Evolutionary conservation across 30 jellyfish, hydroid and myxozoan species (phyloP).

Genomic region (Aurelia coerulea): DNA sequence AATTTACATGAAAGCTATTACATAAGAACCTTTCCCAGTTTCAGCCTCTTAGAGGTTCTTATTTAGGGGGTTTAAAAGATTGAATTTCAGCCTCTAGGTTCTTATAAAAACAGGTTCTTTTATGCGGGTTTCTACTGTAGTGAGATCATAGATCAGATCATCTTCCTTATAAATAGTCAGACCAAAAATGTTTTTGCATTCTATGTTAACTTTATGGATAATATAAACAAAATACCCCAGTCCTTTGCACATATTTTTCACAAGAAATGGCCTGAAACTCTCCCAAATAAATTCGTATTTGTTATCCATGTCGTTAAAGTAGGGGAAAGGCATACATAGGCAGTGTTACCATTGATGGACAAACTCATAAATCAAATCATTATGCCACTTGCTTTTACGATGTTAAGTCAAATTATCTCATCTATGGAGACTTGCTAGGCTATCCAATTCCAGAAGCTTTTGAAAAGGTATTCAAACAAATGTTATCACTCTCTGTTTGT

Average conservation of each 20-base stretch:
- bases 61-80: too few species aligned
- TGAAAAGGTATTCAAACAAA: not conserved
- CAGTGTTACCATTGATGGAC: not conserved
- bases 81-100: too few species aligned
- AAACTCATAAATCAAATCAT: not conserved
- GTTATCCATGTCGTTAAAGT: slow-evolving; percentile 4
- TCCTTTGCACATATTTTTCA: not conserved
- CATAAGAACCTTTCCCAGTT: too few species aligned
- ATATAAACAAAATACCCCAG: not conserved
- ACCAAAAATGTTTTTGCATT: not conserved
- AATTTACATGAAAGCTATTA: too few species aligned
- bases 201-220: not conserved
- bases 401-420: not conserved
- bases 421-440: slow-evolving; percentile 13
- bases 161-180: not conserved
- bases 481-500: not conserved
- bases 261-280: not conserved
- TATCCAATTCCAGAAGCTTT: slow-evolving; percentile 2
- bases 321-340: slow-evolving; percentile 11
- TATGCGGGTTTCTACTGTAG: too few species aligned
- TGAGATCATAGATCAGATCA: not conserved
- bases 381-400: slow-evolving; percentile 1
- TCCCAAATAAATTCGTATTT: not conserved
- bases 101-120: too few species aligned
- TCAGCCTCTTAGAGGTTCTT: too few species aligned